Conservation (phyloP, 2,113 vertebrate species). For the Nannobrachium achirus region DNA sequence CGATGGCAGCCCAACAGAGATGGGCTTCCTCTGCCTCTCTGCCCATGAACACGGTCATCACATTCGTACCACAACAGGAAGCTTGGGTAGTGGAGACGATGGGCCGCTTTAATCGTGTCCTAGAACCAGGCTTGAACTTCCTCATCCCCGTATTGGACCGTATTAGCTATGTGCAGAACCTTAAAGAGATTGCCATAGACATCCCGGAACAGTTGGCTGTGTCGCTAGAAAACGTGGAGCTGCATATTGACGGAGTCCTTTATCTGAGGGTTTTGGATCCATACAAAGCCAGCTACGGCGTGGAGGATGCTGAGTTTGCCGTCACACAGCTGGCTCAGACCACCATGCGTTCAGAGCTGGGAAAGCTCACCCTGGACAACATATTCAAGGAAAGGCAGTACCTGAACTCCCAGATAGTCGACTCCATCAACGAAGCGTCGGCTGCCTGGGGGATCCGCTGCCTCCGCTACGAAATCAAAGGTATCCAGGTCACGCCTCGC, state of each 20-base stretch:
- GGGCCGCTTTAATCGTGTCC: too few species aligned
- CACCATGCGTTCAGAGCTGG: constrained; percentile 97
- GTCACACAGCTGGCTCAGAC: constrained; percentile 97
- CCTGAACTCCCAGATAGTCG: constrained; percentile 91
- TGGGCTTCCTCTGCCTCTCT: too few species aligned
- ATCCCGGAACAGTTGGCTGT: too few species aligned
- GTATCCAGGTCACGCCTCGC: constrained; percentile 92
- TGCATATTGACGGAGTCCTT: constrained; percentile 97
- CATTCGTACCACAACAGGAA: too few species aligned
- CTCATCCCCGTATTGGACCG: too few species aligned
- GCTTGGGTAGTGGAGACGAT: too few species aligned
- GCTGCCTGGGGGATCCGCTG: constrained; percentile 96
- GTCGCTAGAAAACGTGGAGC: constrained; percentile 97
- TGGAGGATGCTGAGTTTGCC: constrained; percentile 96
- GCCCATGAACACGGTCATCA: too few species aligned
- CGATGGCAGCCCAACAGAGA: too few species aligned
- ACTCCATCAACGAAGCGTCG: constrained; percentile 95
- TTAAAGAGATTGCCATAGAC: too few species aligned
- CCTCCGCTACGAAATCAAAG: constrained; percentile 96
- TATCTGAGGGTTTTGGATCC: constrained; percentile 94
- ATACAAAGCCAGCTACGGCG: constrained; percentile 97
- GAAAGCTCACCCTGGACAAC: constrained; percentile 94
- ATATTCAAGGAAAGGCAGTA: constrained; percentile 96
- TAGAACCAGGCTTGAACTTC: too few species aligned
- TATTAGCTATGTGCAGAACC: too few species aligned